Evolutionary conservation across 2,888 invertebrate species (phyloP).

Genomic region (Lepidochitona cinerea): DNA sequence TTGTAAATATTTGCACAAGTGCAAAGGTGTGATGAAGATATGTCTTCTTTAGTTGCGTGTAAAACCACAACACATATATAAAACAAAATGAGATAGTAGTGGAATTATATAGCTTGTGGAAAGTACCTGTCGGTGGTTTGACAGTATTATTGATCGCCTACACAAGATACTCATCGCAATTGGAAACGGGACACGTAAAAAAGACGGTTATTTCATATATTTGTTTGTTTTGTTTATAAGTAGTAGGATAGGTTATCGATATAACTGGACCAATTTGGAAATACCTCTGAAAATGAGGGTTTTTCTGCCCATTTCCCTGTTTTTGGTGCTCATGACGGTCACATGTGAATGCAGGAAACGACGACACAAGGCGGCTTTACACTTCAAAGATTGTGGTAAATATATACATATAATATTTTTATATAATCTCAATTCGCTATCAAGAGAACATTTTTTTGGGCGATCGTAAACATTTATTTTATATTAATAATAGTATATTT

Average conservation of each 20-base stretch:
- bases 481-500: too few relatives aligned
- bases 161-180: too few relatives aligned
- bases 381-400: constrained; percentile 43
- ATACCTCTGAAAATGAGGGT: too few relatives aligned
- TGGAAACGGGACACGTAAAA: too few relatives aligned
- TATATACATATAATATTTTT: constrained; percentile 1
- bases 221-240: too few relatives aligned
- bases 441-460: too few relatives aligned
- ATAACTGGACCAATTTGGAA: too few relatives aligned
- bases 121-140: not conserved
- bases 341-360: constrained; percentile 26
- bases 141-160: too few relatives aligned
- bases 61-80: constrained; percentile 1
- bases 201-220: too few relatives aligned
- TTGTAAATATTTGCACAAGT: constrained; percentile 8
- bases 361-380: constrained; percentile 34
- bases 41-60: not conserved
- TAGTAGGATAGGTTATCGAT: too few relatives aligned
- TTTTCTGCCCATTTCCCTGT: not conserved
- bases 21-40: not conserved
- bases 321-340: not conserved
- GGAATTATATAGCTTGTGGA: not conserved
- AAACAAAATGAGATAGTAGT: not conserved
- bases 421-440: too few relatives aligned
- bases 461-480: too few relatives aligned